Evolutionary conservation across 2,113 vertebrate genomes (phyloP).

Genomic region (Condylura cristata): DNA sequence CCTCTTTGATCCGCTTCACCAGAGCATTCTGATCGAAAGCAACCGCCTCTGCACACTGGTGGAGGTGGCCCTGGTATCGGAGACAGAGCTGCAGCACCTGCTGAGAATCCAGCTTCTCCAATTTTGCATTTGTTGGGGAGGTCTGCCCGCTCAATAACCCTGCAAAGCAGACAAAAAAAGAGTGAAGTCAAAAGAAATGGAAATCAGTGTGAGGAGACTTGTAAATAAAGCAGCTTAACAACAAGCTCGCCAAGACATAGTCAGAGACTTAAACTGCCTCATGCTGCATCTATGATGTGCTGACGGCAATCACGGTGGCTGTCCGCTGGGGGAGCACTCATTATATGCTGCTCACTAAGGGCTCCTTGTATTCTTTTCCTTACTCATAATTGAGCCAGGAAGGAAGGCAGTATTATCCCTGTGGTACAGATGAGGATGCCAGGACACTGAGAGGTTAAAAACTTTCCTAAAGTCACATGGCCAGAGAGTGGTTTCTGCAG

Average conservation of each 20-base stretch:
- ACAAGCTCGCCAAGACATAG: neutral
- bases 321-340: neutral
- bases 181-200: neutral
- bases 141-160: conserved; percentile 96
- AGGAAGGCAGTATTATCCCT: neutral
- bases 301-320: neutral
- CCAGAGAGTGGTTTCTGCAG: neutral
- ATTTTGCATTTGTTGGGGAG: conserved; percentile 89
- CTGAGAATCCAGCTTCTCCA: conserved; percentile 94
- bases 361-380: neutral
- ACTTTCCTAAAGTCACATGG: neutral
- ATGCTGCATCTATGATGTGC: neutral
- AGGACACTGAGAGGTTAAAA: neutral
- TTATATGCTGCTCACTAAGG: neutral
- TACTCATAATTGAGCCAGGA: neutral
- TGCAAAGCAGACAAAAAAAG: conserved; percentile 65
- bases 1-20: conserved; percentile 98
- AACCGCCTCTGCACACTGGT: conserved; percentile 97
- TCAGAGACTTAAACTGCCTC: neutral
- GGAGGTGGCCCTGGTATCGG: conserved; percentile 96
- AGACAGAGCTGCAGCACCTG: conserved; percentile 96
- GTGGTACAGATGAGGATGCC: neutral
- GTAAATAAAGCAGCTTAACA: neutral
- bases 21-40: conserved; percentile 98
- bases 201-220: neutral